Base-by-base conservation (phyloP, 1,140 invertebrate species). In the Melitaea cinxia region DNA sequence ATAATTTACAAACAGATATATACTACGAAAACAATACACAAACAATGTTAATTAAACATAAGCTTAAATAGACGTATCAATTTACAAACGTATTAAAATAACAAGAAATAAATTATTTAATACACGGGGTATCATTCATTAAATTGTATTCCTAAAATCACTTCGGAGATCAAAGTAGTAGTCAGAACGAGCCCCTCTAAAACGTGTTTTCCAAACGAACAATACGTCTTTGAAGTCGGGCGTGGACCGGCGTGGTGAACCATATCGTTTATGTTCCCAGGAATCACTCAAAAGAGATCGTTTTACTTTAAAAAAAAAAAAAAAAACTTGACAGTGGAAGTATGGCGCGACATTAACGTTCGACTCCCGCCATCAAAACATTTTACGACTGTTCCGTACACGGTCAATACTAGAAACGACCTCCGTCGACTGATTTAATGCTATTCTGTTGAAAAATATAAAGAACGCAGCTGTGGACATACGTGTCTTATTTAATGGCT, bases 211-310 rank as follows among this genome's bases (percentile, higher is more conserved):
- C 56, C 35, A 72, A 73, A 72, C 67, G 70, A 74, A 76, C 63
- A 75, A 75, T 75, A 75, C 61, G 58, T 49, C 45, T 69, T 69
- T 69, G 67, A 69, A 56, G 67, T 59, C 50, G 37, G 35, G 55
- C 60, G 68, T 72, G 73, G 67, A 54, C 50, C 28, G 35, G 55
- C 60, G 68, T 72, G 73, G 72, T 70, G 73, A 72, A 75, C 68
- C 65, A 59, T 75, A 76, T 79, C 79, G 82, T 83, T 83, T 79
- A 79, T 72, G 72, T 83, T 86, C 82, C 67, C 61, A 76, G 69
- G 80, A 83, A 82, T 80, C 77, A 83, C 72, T 83, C 60, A 78
- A 45, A 82, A 79, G 79, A 75, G 72, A 63, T 59, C 72, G 73
- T 80, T 68, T 85, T 85, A 85, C 75, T 69, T 61, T 28, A 47